Evolutionary conservation across 2,888 invertebrate genomes (phyloP).

Genomic region (Molorchus minor): DNA sequence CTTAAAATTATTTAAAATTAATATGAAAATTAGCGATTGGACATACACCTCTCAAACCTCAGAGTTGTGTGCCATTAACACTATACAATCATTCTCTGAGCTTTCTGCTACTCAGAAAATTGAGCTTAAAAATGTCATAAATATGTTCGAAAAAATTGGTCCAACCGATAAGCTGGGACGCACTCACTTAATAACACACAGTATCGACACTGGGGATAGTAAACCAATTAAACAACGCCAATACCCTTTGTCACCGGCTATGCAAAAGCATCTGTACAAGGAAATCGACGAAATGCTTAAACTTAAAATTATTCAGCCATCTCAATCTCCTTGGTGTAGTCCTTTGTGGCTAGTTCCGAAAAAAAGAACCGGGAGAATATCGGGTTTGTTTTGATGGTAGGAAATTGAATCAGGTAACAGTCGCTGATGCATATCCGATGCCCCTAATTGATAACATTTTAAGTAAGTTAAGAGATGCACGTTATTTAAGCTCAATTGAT

Average conservation of each 20-base stretch:
- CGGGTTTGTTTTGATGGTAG: too few relatives aligned
- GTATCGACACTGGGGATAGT: slow-evolving; percentile 23
- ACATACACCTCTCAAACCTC: not conserved
- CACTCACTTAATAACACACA: slow-evolving; percentile 19
- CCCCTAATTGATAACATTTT: too few relatives aligned
- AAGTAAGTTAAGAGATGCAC: too few relatives aligned
- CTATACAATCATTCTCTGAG: slow-evolving; percentile 15
- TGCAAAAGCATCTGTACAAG: slow-evolving; percentile 23
- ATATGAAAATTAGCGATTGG: slow-evolving; percentile 20
- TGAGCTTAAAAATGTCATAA: slow-evolving; percentile 7
- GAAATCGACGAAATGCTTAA: slow-evolving; percentile 30
- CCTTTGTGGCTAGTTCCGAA: too few relatives aligned
- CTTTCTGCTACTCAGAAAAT: slow-evolving; percentile 4
- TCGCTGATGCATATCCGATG: too few relatives aligned
- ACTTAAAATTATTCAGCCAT: slow-evolving; percentile 43
- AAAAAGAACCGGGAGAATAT: too few relatives aligned
- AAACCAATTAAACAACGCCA: slow-evolving; percentile 20
- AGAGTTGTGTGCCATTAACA: slow-evolving; percentile 5
- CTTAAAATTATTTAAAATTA: slow-evolving; percentile 13
- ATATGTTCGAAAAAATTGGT: slow-evolving; percentile 1
- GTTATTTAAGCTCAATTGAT: too few relatives aligned
- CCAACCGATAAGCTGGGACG: slow-evolving; percentile 17
- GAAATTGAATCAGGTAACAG: too few relatives aligned
- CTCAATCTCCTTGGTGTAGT: slow-evolving; percentile 44
- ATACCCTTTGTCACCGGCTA: slow-evolving; percentile 29